phyloP scores from a whole-genome alignment of 2,888 invertebrate species.

The Agrochola lota region DNA sequence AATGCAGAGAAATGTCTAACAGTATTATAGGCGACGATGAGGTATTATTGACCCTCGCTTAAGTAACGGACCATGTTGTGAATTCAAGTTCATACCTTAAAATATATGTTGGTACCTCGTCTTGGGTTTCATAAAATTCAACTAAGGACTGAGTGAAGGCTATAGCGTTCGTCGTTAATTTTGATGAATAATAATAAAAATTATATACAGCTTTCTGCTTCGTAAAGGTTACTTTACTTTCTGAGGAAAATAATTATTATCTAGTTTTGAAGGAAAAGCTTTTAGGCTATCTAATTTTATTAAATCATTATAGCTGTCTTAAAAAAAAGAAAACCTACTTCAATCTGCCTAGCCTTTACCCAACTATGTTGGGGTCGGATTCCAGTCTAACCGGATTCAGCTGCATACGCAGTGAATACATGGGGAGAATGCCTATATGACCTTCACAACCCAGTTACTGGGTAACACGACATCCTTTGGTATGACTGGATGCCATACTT shows the following conservation, averaged over 20 bases:
- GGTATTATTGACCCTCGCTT: neutral
- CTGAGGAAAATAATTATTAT: neutral
- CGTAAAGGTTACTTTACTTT: neutral
- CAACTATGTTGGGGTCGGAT: neutral
- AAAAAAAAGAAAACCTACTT: neutral
- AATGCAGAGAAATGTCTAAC: neutral
- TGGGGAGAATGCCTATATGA: neutral
- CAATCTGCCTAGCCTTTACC: neutral
- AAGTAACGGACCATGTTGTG: neutral
- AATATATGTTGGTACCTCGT: neutral
- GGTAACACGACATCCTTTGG: neutral
- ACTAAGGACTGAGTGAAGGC: neutral
- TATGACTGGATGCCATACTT: neutral
- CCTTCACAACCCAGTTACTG: neutral
- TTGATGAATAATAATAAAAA: neutral
- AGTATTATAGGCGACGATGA: neutral
- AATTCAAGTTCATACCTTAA: neutral
- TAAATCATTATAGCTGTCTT: neutral
- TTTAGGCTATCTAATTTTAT: too few species aligned
- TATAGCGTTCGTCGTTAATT: neutral
- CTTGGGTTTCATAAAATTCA: conserved; percentile 13
- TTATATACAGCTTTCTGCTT: neutral
- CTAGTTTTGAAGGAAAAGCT: neutral
- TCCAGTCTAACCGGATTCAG: neutral
- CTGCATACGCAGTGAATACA: neutral